Evolutionary conservation across 2,797 vertebrate genomes (phyloP), one percentile per base, ranked within the genome.

Genomic region (Melanogrammus aeglefinus): DNA sequence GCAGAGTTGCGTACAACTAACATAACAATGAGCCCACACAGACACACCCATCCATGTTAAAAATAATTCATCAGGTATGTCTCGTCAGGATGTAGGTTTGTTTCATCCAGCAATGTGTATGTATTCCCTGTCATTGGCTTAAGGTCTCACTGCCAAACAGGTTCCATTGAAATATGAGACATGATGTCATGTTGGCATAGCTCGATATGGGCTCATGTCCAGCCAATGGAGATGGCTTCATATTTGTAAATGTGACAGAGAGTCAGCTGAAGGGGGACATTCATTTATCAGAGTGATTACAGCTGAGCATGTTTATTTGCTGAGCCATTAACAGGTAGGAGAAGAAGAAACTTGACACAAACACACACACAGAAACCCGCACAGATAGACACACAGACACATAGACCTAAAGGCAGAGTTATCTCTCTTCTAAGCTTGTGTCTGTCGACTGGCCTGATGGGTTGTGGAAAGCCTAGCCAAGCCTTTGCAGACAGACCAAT

Each of bases 401-500:
- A 57, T 0, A n/a, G 4, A 6, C 16, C 1, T 16, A 21, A 7
- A 57, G 51, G 16, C 51, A 57, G 51, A 27, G 77, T 75, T 71
- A 31, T 76, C 47, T 41, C 76, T 72, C 7, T 41, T 27, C 29
- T 31, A 27, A 24, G 24, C 31, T n/a, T 66, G 16, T 78, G 84
- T 79, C 77, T 29, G 39, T 77, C 76, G 80, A 79, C 74, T 82
- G 74, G 41, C 78, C 38, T 72, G 14, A 39, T 39, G 38, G 38
- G 31, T n/a, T 80, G n/a, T 77, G 77, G 47, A 88, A 83, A 85
- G 57, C 31, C 1, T 70, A 74, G 35, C 12, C 2, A 81, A 73
- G 83, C 77, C 79, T 75, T 66, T 86, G 84, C 77, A 72, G 39
- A 0, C 44, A 76, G 78, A 81, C 70, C 70, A 71, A 35, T 3